phyloP scores from a whole-genome alignment of 2,113 vertebrate species.

The Cisticola juncidis region DNA sequence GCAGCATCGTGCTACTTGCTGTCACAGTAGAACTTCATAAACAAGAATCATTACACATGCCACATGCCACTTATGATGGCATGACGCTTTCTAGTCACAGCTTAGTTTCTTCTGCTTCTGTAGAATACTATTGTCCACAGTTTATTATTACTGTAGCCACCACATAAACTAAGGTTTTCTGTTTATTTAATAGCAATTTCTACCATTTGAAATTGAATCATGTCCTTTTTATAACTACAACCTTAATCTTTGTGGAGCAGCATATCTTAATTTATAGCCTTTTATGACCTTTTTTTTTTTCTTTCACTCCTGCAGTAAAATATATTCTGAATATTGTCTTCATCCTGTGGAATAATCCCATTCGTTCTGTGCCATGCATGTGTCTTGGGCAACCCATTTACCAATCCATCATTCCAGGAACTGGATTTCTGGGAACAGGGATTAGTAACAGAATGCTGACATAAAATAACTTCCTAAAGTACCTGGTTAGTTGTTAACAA shows the following conservation, averaged over 20 bases:
- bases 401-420: background rate
- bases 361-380: background rate
- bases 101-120: background rate
- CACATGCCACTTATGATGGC: background rate
- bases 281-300: background rate
- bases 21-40: background rate
- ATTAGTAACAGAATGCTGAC: background rate
- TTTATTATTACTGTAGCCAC: background rate
- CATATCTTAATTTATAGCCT: background rate
- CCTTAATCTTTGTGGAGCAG: background rate
- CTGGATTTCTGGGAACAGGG: background rate
- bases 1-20: background rate
- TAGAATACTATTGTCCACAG: background rate
- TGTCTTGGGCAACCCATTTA: background rate
- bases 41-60: background rate
- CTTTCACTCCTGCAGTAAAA: background rate
- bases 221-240: background rate
- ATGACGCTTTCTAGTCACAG: background rate
- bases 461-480: background rate
- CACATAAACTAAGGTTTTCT: background rate
- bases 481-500: background rate
- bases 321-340: background rate
- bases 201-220: background rate
- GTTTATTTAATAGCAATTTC: background rate
- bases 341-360: background rate